Evolutionary conservation across 2,888 invertebrate species (phyloP), one percentile per base, ranked within the genome.

Genomic region (Synergus itoensis): DNA sequence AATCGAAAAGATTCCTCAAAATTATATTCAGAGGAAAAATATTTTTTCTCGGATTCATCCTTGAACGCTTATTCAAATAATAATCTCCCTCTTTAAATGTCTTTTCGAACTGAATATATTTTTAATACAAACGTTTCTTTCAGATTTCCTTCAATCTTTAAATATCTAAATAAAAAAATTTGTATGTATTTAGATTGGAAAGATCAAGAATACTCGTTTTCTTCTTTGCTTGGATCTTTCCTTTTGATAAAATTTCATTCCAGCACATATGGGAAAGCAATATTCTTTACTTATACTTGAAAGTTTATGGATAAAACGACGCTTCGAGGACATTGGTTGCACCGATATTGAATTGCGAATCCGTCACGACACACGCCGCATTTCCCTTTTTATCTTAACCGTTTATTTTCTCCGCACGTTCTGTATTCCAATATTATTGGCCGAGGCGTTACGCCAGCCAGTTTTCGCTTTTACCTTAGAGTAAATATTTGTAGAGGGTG

Each of bases 401-500:
- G 82, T 85, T 86, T 84, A 86, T 84, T 87, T 85, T 83, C 84
- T 77, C 77, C 80, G 83, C 84, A 86, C 85, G 86, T 84, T 81
- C 82, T 80, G 81, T 84, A 86, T 84, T 83, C 80, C 81, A 64
- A 80, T 85, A 86, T 86, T 87, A 86, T 87, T 86, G 84, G 86
- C 80, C 80, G 78, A 82, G 76, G 78, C 78, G 79, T 82, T 78
- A 83, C 81, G 78, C 80, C 79, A 83, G 83, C 82, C 82, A 79
- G 80, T 84, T 86, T 84, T 83, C 73, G 79, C 79, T 78, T 80
- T 80, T 85, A 86, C 86, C 86, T 85, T 83, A 81, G 73, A 83
- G 85, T 84, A 87, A 87, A 87, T 87, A 87, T 87, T 87, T 87
- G 83, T 84, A 78, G 79, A 79, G 82, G 81, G 75, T 80, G 80